Evolutionary conservation across 1,140 invertebrate species (phyloP).

Genomic region (Ips typographus): DNA sequence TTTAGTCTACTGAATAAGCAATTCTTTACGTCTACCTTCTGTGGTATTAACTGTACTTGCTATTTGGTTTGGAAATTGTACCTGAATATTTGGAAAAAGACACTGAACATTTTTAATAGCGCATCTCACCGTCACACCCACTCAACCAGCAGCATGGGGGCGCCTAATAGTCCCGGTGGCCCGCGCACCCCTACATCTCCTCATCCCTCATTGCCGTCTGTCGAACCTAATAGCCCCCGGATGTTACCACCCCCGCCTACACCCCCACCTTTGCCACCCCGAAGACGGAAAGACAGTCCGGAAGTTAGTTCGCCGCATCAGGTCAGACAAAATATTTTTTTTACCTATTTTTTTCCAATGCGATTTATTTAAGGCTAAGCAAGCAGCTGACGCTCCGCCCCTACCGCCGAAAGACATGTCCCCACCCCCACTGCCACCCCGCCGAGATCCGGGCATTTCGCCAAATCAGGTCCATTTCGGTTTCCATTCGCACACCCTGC

Average conservation of each 20-base stretch:
- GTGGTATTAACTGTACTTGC: neutral
- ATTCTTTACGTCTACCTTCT: neutral
- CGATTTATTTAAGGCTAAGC: conserved; percentile 43
- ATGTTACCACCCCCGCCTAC: conserved; percentile 54
- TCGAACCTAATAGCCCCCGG: conserved; percentile 54
- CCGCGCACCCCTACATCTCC: conserved; percentile 57
- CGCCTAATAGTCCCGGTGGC: conserved; percentile 49
- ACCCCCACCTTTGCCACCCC: conserved; percentile 61
- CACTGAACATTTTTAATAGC: conserved; percentile 10
- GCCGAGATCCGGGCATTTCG: conserved; percentile 55
- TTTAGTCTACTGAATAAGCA: too few relatives aligned
- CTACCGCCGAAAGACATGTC: conserved; percentile 63
- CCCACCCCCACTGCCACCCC: conserved; percentile 65
- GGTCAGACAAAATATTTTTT: conserved; percentile 4
- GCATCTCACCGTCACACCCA: conserved; percentile 37
- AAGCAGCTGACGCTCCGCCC: conserved; percentile 62
- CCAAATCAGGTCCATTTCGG: conserved; percentile 48
- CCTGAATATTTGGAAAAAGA: neutral
- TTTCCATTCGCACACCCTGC: conserved; percentile 48
- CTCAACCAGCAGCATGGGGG: conserved; percentile 43
- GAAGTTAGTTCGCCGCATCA: conserved; percentile 57
- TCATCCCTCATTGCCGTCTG: conserved; percentile 52
- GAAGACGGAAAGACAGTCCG: conserved; percentile 61
- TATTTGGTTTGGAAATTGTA: neutral
- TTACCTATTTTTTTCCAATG: conserved; percentile 1